These are phyloP conservation scores for Dioctria rufipes DNA, from an alignment of 2,888 invertebrate genomes.

Conservation along the genomic window DNA sequence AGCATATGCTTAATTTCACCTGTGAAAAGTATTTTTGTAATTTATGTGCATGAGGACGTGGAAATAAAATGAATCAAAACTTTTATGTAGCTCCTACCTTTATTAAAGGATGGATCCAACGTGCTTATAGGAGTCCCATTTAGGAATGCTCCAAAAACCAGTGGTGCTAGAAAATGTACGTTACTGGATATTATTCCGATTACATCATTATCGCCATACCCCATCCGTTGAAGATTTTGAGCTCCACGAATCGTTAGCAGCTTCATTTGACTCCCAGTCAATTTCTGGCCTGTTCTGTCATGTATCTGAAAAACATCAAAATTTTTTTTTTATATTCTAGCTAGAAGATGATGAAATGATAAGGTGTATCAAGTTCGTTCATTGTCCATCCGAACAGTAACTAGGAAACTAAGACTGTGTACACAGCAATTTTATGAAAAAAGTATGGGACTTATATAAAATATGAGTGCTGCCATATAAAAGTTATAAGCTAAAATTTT, in stretches of 20 bases:
- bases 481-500: too few species aligned
- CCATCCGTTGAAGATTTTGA: constrained; percentile 46
- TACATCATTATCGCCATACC: constrained; percentile 66
- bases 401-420: too few species aligned
- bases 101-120: constrained; percentile 65
- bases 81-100: constrained; percentile 61
- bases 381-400: too few species aligned
- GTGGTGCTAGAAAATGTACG: constrained; percentile 66
- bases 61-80: too few species aligned
- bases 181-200: constrained; percentile 67
- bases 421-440: too few species aligned
- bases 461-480: too few species aligned
- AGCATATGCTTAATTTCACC: constrained; percentile 66
- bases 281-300: constrained; percentile 65
- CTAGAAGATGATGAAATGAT: too few species aligned
- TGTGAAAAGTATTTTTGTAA: constrained; percentile 51
- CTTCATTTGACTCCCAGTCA: constrained; percentile 66
- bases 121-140: constrained; percentile 68
- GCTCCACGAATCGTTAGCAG: constrained; percentile 62
- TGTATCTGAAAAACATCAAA: constrained; percentile 63
- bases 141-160: constrained; percentile 66
- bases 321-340: neutral
- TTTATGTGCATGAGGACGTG: too few species aligned
- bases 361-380: too few species aligned
- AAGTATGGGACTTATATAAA: too few species aligned